phyloP scores from a whole-genome alignment of 1,140 invertebrate species.

The Drosophila tristis region DNA sequence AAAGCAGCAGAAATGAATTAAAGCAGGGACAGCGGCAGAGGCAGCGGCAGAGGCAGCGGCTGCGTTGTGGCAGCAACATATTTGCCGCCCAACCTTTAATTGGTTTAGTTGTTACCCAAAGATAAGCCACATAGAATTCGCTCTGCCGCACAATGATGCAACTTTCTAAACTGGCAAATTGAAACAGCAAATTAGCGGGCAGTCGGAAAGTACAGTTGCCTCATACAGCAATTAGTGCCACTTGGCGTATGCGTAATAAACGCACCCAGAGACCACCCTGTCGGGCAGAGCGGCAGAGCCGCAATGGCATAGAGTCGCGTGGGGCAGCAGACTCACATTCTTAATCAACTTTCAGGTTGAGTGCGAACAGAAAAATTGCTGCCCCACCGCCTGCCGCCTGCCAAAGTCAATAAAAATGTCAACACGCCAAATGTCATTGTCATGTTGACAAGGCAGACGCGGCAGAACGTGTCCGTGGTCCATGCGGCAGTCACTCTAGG shows the following conservation, averaged over 20 bases:
- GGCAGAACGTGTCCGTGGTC: constrained; percentile 47
- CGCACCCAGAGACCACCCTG: constrained; percentile 45
- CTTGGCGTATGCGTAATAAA: constrained; percentile 77
- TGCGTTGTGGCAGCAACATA: constrained; percentile 71
- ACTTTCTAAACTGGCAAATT: constrained; percentile 65
- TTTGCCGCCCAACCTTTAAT: constrained; percentile 74
- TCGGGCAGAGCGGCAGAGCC: neutral
- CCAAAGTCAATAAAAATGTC: constrained; percentile 82
- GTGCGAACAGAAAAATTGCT: constrained; percentile 30
- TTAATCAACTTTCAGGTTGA: constrained; percentile 73
- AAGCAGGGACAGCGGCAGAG: neutral
- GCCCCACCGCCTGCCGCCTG: constrained; percentile 36
- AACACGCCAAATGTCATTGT: constrained; percentile 72
- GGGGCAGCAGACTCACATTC: constrained; percentile 48
- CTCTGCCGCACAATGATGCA: constrained; percentile 37
- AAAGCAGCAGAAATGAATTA: too few species aligned
- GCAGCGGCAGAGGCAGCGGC: constrained; percentile 9
- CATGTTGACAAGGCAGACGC: constrained; percentile 74
- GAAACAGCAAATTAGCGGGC: constrained; percentile 31
- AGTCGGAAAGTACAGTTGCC: constrained; percentile 50
- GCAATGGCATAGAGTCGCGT: neutral
- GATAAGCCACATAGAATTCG: constrained; percentile 71
- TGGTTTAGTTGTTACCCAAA: constrained; percentile 64
- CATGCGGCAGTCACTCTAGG: constrained; percentile 5
- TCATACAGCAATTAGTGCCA: constrained; percentile 63